Conservation (phyloP, 2,888 invertebrate species). For the Anagyrus pseudococci region DNA sequence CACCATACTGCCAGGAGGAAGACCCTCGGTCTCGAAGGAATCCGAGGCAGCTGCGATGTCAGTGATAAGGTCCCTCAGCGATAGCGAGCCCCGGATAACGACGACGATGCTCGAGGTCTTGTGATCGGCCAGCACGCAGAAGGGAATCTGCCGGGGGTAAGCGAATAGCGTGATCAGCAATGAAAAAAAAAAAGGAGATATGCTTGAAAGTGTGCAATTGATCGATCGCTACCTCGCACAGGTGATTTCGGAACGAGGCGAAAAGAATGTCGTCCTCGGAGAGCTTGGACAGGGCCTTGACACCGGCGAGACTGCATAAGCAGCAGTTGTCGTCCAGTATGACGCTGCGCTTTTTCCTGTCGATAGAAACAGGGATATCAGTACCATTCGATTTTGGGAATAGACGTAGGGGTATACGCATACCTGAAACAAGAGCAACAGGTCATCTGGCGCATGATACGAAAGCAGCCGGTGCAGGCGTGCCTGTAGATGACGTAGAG, state of each 20-base stretch:
- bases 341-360: slow-evolving; percentile 64
- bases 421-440: slow-evolving; percentile 78
- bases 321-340: slow-evolving; percentile 91
- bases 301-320: slow-evolving; percentile 84
- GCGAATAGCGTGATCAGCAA: too few relatives aligned
- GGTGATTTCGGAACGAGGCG: slow-evolving; percentile 84
- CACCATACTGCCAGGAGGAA: slow-evolving; percentile 71
- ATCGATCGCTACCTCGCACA: slow-evolving; percentile 81
- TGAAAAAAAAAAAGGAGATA: too few relatives aligned
- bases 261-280: slow-evolving; percentile 82
- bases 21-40: slow-evolving; percentile 73
- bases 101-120: slow-evolving; percentile 81
- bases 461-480: slow-evolving; percentile 77
- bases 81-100: slow-evolving; percentile 85
- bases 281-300: slow-evolving; percentile 78
- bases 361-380: slow-evolving; percentile 42
- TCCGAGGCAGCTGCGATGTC: slow-evolving; percentile 81
- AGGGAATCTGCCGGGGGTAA: slow-evolving; percentile 86
- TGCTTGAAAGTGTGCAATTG: too few relatives aligned
- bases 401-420: slow-evolving; percentile 26
- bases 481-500: slow-evolving; percentile 82
- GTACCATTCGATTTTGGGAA: neutral
- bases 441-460: slow-evolving; percentile 71
- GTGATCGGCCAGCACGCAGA: slow-evolving; percentile 85
- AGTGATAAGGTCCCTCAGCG: slow-evolving; percentile 83